Percentiles rank a stretch among this genome's conserved stretches.
Conservation (phyloP, 1,140 invertebrate species). For the Globodera rostochiensis region DNA sequence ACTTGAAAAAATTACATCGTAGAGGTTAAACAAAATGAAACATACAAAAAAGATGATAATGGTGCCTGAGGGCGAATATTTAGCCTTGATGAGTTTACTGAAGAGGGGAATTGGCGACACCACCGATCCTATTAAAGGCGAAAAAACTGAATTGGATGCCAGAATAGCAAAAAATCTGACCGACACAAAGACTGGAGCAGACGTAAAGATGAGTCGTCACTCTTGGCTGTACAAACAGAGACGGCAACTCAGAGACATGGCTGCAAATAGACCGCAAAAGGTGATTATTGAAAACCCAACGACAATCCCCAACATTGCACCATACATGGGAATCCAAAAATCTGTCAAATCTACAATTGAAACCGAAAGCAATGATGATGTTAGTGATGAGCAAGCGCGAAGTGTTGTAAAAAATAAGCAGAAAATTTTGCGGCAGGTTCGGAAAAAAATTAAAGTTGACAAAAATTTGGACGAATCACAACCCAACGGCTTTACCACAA, state of each 20-base stretch:
- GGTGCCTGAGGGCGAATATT: slow-evolving; percentile 26
- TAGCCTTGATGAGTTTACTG: slow-evolving; percentile 15
- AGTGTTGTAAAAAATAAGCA: too few species aligned
- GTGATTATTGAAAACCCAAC: slow-evolving; percentile 12
- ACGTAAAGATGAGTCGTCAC: not conserved
- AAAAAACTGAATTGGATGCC: not conserved
- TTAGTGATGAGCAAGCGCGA: not conserved
- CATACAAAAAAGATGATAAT: slow-evolving; percentile 25
- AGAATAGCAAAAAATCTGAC: not conserved
- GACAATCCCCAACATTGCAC: not conserved
- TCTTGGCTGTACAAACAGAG: slow-evolving; percentile 17
- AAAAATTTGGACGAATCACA: too few species aligned
- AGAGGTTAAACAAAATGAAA: not conserved
- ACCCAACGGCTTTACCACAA: too few species aligned
- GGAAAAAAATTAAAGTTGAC: too few species aligned
- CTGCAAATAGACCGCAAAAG: slow-evolving; percentile 29
- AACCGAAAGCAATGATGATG: not conserved
- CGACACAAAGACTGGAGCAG: not conserved
- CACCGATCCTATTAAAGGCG: not conserved
- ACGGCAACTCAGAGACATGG: slow-evolving; percentile 5
- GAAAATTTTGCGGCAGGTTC: too few species aligned
- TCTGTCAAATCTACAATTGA: not conserved
- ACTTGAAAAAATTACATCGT: not conserved
- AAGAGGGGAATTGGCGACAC: not conserved
- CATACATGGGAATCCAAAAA: not conserved